Evolutionary conservation across 2,113 vertebrate genomes (phyloP), one percentile per base, ranked within the genome.

Genomic region (Stegostoma tigrinum): DNA sequence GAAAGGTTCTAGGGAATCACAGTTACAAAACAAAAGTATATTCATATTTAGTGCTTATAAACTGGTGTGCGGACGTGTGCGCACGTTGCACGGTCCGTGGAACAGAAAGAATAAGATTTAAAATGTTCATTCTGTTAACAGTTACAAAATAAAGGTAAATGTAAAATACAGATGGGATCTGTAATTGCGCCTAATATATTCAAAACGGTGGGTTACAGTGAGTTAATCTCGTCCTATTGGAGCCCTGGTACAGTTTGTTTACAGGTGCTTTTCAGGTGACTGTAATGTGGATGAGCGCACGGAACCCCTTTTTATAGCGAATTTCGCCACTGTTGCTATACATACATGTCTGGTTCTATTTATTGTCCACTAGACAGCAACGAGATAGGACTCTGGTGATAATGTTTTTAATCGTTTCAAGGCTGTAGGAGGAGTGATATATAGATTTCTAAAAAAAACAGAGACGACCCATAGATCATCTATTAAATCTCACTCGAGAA

Each of bases 251-350:
- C 42, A 72, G 67, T 70, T 95, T 70, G 38, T 15, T 30, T 24
- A 95, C 93, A 95, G 67, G 93, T 95, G 67, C 42, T 12, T 61
- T 68, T 70, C 93, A 95, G 93, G 93, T 95, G 93, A 95, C 42
- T 94, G n/a, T 42, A 1, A 5, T 94, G n/a, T 21, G n/a, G 64
- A 8, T 45, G 66, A 70, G 93, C 45, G 64, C 19, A 24, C 23
- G 27, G 15, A 24, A 19, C 12, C n/a, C 64, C 64, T 30, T 30
- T 61, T 64, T 64, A 64, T 64, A n/a, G 30, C 55, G 15, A 61
- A 61, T 91, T 19, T 17, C 15, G 27, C 19, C 34, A 17, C 52
- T 67, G 17, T 64, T 34, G 61, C 55, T 42, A 21, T 67, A 38
- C 61, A 19, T 6, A 67, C 23, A n/a, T 67, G 42, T 93, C 21